Evolutionary conservation across 2,797 vertebrate species (phyloP).

Genomic region (Enteromius anoplus): DNA sequence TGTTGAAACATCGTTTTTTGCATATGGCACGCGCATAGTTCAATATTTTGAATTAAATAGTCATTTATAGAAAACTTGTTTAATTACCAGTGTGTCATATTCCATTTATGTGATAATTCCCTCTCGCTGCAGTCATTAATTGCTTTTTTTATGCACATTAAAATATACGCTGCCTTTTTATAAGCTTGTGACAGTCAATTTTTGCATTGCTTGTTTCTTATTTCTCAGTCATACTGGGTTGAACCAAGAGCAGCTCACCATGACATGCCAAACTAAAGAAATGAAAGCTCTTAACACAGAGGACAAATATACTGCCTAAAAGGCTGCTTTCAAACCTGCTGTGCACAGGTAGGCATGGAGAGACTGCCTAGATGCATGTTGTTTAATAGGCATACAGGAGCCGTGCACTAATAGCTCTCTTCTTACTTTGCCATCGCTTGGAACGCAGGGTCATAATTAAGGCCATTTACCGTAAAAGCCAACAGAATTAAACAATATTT

Average conservation of each 20-base stretch:
- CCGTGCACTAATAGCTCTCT: slow-evolving; percentile 34
- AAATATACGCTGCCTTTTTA: slow-evolving; percentile 6
- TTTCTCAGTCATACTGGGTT: slow-evolving; percentile 20
- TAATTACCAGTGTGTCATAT: slow-evolving; percentile 46
- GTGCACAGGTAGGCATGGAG: slow-evolving; percentile 33
- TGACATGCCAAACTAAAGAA: slow-evolving; percentile 12
- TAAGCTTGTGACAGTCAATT: neutral
- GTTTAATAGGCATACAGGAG: slow-evolving; percentile 47
- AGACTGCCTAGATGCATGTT: slow-evolving; percentile 22
- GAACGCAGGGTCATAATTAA: slow-evolving; percentile 56
- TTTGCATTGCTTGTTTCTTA: slow-evolving; percentile 25
- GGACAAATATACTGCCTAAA: slow-evolving; percentile 35
- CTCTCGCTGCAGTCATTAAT: slow-evolving; percentile 30
- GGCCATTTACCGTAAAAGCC: slow-evolving; percentile 54
- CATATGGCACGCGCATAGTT: neutral
- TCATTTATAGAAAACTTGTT: slow-evolving; percentile 27
- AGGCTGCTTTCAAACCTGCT: slow-evolving; percentile 52
- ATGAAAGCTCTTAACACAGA: slow-evolving; percentile 33
- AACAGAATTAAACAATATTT: slow-evolving; percentile 47
- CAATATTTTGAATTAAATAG: slow-evolving; percentile 21
- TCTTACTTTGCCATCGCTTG: slow-evolving; percentile 27
- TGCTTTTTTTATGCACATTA: slow-evolving; percentile 41
- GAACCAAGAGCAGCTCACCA: slow-evolving; percentile 16
- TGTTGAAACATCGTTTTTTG: slow-evolving; percentile 30
- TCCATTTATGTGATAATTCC: slow-evolving; percentile 44